These are phyloP conservation scores for Nothoprocta pentlandii DNA, from an alignment of 2,113 vertebrate species.

Conservation along the genomic window DNA sequence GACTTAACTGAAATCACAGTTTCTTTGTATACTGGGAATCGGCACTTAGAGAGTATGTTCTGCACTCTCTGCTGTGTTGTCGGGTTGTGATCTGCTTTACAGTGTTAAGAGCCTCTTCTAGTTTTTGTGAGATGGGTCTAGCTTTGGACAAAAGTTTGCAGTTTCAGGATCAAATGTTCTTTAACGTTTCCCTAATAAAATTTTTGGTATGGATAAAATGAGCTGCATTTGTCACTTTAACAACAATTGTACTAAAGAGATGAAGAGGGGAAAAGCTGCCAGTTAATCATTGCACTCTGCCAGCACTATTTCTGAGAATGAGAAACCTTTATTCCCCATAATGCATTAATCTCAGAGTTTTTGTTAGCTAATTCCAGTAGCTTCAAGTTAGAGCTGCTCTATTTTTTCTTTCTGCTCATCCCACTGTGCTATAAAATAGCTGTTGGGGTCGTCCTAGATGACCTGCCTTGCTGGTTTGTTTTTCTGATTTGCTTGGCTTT, in stretches of 20 bases:
- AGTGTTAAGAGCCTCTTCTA: not conserved
- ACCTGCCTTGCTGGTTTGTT: not conserved
- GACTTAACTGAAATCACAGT: not conserved
- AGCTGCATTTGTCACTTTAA: not conserved
- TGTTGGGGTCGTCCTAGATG: not conserved
- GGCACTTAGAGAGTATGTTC: not conserved
- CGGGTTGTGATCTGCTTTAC: not conserved
- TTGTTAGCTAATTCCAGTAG: not conserved
- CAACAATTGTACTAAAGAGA: not conserved
- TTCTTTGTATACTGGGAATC: not conserved
- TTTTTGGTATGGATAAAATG: not conserved
- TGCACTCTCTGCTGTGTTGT: not conserved
- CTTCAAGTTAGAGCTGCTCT: not conserved
- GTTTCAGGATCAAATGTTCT: not conserved
- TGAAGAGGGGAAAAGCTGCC: not conserved
- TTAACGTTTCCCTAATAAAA: not conserved
- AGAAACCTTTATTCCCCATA: not conserved
- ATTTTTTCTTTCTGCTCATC: not conserved
- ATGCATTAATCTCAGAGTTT: not conserved
- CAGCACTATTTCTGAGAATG: not conserved
- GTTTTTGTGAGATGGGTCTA: not conserved
- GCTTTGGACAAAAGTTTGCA: not conserved
- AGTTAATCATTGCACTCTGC: not conserved
- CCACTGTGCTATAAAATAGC: not conserved
- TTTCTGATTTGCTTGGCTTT: not conserved